Percentiles rank a stretch among this genome's conserved stretches.
phyloP scores from a whole-genome alignment of 2,888 invertebrate species.

The Aethes cnicana region DNA sequence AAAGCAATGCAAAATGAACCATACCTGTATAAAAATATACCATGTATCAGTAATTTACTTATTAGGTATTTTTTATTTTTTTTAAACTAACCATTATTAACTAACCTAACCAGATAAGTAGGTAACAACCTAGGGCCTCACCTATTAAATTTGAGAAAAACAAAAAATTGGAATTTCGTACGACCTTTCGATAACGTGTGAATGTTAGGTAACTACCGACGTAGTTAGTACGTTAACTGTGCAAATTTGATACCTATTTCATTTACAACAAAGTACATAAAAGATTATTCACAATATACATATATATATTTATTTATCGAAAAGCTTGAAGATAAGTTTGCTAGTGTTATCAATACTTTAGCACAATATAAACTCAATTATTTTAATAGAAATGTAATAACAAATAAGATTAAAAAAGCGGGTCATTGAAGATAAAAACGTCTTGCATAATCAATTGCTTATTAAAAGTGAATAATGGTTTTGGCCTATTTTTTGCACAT shows the following conservation, averaged over 20 bases:
- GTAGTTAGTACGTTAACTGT: too few species aligned
- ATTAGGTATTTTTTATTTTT: too few species aligned
- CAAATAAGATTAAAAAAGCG: constrained; percentile 41
- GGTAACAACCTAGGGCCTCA: too few species aligned
- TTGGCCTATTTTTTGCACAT: constrained; percentile 32
- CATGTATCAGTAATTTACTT: too few species aligned
- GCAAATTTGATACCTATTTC: too few species aligned
- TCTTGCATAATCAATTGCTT: constrained; percentile 38
- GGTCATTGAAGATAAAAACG: constrained; percentile 43
- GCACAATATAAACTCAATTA: constrained; percentile 19
- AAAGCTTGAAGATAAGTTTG: constrained; percentile 20
- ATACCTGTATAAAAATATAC: too few species aligned
- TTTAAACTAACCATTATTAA: too few species aligned
- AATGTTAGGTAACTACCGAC: too few species aligned
- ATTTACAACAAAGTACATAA: too few species aligned
- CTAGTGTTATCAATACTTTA: constrained; percentile 14
- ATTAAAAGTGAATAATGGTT: constrained; percentile 36
- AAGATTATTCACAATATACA: constrained; percentile 13
- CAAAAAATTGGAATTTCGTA: background rate
- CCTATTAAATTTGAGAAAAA: too few species aligned
- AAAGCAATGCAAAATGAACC: too few species aligned
- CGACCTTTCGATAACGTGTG: background rate
- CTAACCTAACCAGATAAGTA: background rate
- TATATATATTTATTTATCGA: constrained; percentile 19
- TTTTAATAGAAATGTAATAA: constrained; percentile 28